Conservation (phyloP, 2,797 vertebrate genomes). For the Moxostoma hubbsi region DNA sequence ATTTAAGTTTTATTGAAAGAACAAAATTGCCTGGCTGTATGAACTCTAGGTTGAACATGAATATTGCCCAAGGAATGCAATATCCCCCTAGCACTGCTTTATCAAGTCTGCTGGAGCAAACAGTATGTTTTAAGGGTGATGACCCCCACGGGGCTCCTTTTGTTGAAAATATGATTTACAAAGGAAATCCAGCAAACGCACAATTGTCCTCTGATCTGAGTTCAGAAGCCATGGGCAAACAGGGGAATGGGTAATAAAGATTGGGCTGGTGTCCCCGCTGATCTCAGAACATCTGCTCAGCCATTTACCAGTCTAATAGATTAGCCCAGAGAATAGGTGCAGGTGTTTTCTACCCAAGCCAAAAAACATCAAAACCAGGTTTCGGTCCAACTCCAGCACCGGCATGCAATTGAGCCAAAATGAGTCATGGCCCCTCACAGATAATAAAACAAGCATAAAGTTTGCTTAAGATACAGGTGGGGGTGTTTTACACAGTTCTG, state of each 20-base stretch:
- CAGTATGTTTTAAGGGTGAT: conserved; percentile 66
- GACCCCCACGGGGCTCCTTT: conserved; percentile 73
- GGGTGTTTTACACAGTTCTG: conserved; percentile 79
- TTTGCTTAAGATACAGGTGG: conserved; percentile 94
- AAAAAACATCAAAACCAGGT: conserved; percentile 95
- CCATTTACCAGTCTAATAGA: conserved; percentile 85
- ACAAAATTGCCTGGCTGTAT: neutral
- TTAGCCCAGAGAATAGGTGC: conserved; percentile 82
- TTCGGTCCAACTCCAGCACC: conserved; percentile 86
- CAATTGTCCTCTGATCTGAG: conserved; percentile 81
- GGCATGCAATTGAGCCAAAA: conserved; percentile 84
- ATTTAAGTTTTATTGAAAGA: conserved; percentile 43
- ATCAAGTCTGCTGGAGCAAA: conserved; percentile 35
- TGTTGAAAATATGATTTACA: conserved; percentile 85
- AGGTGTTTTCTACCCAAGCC: conserved; percentile 94
- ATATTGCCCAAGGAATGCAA: conserved; percentile 44
- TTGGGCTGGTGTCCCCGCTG: conserved; percentile 81
- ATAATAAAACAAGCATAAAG: conserved; percentile 97
- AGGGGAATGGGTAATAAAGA: conserved; percentile 78
- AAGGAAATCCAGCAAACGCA: conserved; percentile 82
- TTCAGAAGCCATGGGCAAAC: conserved; percentile 69
- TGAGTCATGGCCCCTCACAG: conserved; percentile 95
- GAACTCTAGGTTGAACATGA: conserved; percentile 32
- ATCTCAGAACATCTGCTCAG: conserved; percentile 93
- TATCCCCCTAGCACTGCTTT: conserved; percentile 37